Evolutionary conservation across 2,113 vertebrate species (phyloP), one percentile per base, ranked within the genome.

Genomic region (Entomyzon cyanotis): DNA sequence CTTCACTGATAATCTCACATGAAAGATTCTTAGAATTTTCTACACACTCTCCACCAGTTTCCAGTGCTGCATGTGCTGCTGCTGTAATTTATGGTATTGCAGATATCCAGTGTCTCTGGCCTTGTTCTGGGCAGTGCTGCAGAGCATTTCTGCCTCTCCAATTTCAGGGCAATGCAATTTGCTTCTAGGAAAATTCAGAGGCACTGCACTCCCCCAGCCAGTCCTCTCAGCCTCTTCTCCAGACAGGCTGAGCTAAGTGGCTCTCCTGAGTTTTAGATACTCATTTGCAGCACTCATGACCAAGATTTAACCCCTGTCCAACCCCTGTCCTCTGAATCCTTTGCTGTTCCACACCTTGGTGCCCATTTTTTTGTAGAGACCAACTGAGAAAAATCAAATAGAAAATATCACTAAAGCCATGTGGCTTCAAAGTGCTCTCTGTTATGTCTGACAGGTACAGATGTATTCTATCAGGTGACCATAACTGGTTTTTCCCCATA

Each of bases 71-170:
- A 49, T 33, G 20, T 80, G 79, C 55, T 90, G 71, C 50, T 52
- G 5, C 41, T 77, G 74, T 63, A 88, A 82, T 69, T 88, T 77
- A 7, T 83, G 75, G 58, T 20, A 67, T 37, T 67, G 35, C 13
- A 85, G 82, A 12, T 74, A 83, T 77, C 50, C 75, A 22, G 75
- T 56, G 69, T 63, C 85, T 19, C 62, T 76, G 87, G 55, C 31
- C 71, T 37, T 23, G 15, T 11, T 69, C 5, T 12, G 52, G 30
- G 67, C 56, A 60, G 53, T 1, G 31, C 83, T 78, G 84, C 65
- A 55, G 52, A 59, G 93, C 89, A 47, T 64, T 79, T 65, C 77
- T 71, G 63, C 22, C 77, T 86, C 93, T 97, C 87, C 87, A 30
- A 35, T 93, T 95, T 85, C 90, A 91, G 5, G 12, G 74, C 84